These are phyloP conservation scores for Diadumene lineata DNA, from an alignment of 92 coral and sea anemone species.

Conservation along the genomic window DNA sequence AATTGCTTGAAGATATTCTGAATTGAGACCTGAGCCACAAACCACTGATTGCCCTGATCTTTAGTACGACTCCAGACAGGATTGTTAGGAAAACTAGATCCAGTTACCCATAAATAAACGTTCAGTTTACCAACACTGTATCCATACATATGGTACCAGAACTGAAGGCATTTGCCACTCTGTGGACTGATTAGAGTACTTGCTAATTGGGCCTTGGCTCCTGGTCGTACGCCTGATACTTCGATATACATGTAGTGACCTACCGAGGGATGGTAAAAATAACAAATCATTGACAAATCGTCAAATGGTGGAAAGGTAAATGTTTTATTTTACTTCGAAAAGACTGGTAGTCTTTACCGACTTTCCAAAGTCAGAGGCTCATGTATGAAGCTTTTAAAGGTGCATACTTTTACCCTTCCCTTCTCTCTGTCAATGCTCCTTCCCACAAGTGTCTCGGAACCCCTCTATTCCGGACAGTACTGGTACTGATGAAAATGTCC, in stretches of 20 bases:
- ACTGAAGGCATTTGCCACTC: slow-evolving; percentile 84
- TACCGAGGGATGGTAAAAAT: slow-evolving; percentile 6
- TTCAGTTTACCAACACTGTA: slow-evolving; percentile 83
- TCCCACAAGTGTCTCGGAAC: too few relatives aligned
- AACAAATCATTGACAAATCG: too few relatives aligned
- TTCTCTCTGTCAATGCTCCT: too few relatives aligned
- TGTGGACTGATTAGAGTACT: slow-evolving; percentile 62
- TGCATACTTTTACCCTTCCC: too few relatives aligned
- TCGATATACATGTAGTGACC: slow-evolving; percentile 94
- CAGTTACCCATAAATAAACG: slow-evolving; percentile 58
- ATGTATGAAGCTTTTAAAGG: too few relatives aligned
- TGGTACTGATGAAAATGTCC: too few relatives aligned
- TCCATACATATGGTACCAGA: slow-evolving; percentile 99
- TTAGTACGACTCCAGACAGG: slow-evolving; percentile 75
- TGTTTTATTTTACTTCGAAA: too few relatives aligned
- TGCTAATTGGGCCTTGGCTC: slow-evolving; percentile 71
- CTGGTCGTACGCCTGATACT: slow-evolving; percentile 46
- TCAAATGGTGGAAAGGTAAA: too few relatives aligned
- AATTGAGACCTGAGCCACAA: slow-evolving; percentile 79
- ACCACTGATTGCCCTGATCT: slow-evolving; percentile 97
- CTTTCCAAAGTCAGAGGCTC: too few relatives aligned
- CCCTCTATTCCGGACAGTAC: too few relatives aligned
- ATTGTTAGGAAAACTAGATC: slow-evolving; percentile 42
- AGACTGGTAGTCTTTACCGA: too few relatives aligned
- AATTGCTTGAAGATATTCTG: slow-evolving; percentile 22